Base-by-base conservation (phyloP, 2,113 vertebrate genomes). In the Caranx ignobilis region DNA sequence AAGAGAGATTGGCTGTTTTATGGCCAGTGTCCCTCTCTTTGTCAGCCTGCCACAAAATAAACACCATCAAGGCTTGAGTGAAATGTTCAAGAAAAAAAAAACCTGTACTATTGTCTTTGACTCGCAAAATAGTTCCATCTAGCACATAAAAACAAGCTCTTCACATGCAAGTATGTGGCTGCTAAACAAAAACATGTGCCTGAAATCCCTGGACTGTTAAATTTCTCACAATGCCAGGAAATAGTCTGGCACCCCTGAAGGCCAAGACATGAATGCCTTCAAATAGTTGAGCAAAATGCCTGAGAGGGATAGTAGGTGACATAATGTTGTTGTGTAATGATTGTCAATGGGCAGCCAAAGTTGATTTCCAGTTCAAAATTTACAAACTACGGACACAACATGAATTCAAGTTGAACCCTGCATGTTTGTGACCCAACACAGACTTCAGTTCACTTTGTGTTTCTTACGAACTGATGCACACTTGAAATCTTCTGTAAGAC, bases 191-290 rank as follows among this genome's bases (percentile, higher is more conserved):
- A 89, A 70, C 85, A 91, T 82, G 69, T 75, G 79, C 7, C 79
- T 72, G 69, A 81, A 89, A 83, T 88, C 87, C 84, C 87, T 85
- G 68, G 88, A 90, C 85, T 84, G 87, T 90, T 89, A 76, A 70
- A 88, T 61, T 83, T 82, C 87, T 84, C 79, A 94, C 93, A 94
- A 94, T 93, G 76, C 77, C 91, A 91, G 93, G 93, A 94, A 93
- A 83, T 79, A 63, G 91, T 81, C 78, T 79, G 81, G 76, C 67
- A 87, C 67, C 87, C 76, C 71, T 63, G 83, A 86, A 90, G 91
- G 85, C 91, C 78, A 73, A 89, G 56, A 80, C 69, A 37, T 37
- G 57, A 68, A 79, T 71, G 71, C 50, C 82, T 88, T 79, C 8
- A 60, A 77, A 74, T 34, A 39, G 18, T 45, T 37, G 50, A 72